Percentiles rank a stretch among this genome's conserved stretches.
Evolutionary conservation across 1,140 invertebrate genomes (phyloP).

Genomic region (Ephestia elutella): DNA sequence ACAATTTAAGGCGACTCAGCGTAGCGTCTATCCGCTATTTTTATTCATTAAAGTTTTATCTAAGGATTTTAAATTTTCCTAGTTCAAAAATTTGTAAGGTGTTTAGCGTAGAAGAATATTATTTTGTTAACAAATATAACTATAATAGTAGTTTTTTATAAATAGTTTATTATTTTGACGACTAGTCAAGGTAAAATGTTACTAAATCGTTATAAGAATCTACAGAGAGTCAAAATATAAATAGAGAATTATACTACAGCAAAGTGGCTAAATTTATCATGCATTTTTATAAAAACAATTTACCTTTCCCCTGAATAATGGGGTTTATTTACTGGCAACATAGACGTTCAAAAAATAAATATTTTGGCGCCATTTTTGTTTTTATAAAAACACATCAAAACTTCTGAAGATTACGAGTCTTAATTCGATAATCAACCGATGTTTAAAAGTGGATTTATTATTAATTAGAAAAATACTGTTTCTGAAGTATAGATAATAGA

Average conservation of each 20-base stretch:
- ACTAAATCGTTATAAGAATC: constrained; percentile 43
- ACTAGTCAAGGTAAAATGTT: constrained; percentile 54
- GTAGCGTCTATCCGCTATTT: constrained; percentile 46
- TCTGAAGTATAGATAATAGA: constrained; percentile 44
- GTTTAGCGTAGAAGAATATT: constrained; percentile 71
- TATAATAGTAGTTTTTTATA: constrained; percentile 46
- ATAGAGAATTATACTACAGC: constrained; percentile 44
- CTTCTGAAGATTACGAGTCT: constrained; percentile 18
- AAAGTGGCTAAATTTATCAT: constrained; percentile 36
- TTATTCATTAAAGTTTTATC: constrained; percentile 39
- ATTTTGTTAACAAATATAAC: constrained; percentile 62
- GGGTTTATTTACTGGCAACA: constrained; percentile 26
- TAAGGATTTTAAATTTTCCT: constrained; percentile 57
- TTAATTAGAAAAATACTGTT: constrained; percentile 62
- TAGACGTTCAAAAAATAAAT: constrained; percentile 29
- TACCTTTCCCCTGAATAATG: constrained; percentile 19
- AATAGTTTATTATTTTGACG: constrained; percentile 45
- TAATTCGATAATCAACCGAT: constrained; percentile 19
- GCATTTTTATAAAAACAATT: constrained; percentile 39
- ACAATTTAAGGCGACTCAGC: constrained; percentile 50
- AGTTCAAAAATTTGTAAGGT: constrained; percentile 63
- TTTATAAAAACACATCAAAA: constrained; percentile 30
- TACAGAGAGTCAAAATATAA: constrained; percentile 57
- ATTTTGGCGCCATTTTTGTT: constrained; percentile 24
- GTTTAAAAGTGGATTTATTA: constrained; percentile 30